These are phyloP conservation scores for Labia minor DNA, from an alignment of 2,888 invertebrate species.

Conservation along the genomic window DNA sequence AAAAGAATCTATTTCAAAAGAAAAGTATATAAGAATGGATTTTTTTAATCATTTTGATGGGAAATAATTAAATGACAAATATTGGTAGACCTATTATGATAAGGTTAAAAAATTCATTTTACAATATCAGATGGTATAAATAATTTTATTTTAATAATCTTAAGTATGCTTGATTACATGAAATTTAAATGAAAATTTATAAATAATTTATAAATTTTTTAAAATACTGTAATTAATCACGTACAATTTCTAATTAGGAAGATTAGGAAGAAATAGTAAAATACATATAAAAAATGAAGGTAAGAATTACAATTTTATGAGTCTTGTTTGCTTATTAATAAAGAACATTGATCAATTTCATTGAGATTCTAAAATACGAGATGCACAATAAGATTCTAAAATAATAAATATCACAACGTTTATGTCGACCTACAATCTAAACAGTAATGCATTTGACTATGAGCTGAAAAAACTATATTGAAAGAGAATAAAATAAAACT, in stretches of 20 bases:
- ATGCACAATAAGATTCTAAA: background rate
- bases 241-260: background rate
- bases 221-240: background rate
- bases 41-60: no score
- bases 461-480: background rate
- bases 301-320: background rate
- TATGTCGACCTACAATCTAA: background rate
- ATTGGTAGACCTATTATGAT: no score
- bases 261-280: background rate
- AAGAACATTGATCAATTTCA: background rate
- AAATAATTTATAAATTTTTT: background rate
- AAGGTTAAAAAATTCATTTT: no score
- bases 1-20: no score
- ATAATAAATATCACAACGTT: conserved; percentile 5
- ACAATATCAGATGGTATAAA: background rate
- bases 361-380: background rate
- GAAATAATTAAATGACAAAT: no score
- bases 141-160: background rate
- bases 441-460: conserved; percentile 1
- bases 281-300: background rate
- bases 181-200: conserved; percentile 1
- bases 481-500: background rate
- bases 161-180: background rate
- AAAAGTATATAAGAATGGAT: no score
- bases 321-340: background rate